These are phyloP conservation scores for Gadus macrocephalus DNA, from an alignment of 2,113 vertebrate species.

Conservation along the genomic window DNA sequence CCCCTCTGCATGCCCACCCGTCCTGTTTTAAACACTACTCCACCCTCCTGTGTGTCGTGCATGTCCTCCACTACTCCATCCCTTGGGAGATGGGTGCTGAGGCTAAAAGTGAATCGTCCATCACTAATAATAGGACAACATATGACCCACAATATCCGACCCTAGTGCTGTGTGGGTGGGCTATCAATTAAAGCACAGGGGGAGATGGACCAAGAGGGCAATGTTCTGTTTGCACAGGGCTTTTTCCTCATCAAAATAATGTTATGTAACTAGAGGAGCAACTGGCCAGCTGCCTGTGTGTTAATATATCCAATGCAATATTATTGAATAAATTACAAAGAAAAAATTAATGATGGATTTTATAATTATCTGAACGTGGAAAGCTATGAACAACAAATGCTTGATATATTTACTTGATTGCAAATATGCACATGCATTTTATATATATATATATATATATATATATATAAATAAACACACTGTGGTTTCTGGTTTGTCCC, in stretches of 20 bases:
- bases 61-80: slow-evolving; percentile 28
- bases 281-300: too few species aligned
- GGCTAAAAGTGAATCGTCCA: slow-evolving; percentile 29
- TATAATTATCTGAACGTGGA: too few species aligned
- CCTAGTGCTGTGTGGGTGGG: slow-evolving; percentile 17
- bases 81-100: slow-evolving; percentile 23
- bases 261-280: too few species aligned
- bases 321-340: too few species aligned
- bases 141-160: slow-evolving; percentile 24
- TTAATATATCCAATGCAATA: too few species aligned
- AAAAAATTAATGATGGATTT: too few species aligned
- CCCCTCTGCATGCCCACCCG: background rate
- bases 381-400: too few species aligned
- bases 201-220: slow-evolving; percentile 4
- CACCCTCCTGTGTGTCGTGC: slow-evolving; percentile 27
- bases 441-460: too few species aligned
- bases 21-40: slow-evolving; percentile 10
- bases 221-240: too few species aligned
- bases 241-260: too few species aligned
- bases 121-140: slow-evolving; percentile 48
- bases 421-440: too few species aligned
- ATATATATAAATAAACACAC: background rate
- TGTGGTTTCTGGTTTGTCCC: background rate
- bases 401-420: too few species aligned
- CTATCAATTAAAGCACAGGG: slow-evolving; percentile 36